Evolutionary conservation across 92 coral and sea anemone species (phyloP).

Genomic region (Blastomussa wellsi): DNA sequence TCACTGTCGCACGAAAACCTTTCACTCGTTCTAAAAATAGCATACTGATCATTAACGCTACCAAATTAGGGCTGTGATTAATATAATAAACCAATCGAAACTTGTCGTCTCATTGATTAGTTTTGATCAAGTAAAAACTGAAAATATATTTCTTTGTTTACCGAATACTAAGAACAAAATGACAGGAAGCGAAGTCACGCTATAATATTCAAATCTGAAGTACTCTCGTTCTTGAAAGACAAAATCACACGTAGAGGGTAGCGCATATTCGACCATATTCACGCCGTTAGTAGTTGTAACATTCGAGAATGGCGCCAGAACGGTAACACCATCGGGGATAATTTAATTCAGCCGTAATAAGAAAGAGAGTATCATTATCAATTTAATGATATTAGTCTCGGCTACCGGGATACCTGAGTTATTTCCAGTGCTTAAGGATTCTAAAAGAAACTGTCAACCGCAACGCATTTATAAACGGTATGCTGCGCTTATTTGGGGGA

Average conservation of each 20-base stretch:
- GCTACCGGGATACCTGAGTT: not conserved
- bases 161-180: not conserved
- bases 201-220: not conserved
- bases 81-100: not conserved
- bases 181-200: not conserved
- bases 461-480: not conserved
- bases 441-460: not conserved
- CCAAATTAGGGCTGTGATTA: not conserved
- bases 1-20: not conserved
- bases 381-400: not conserved
- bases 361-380: not conserved
- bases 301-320: not conserved
- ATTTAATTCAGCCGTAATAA: not conserved
- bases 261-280: not conserved
- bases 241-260: not conserved
- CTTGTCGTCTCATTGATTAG: not conserved
- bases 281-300: no score
- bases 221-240: not conserved
- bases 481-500: not conserved
- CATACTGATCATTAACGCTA: not conserved
- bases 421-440: not conserved
- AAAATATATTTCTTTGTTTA: not conserved
- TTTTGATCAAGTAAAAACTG: not conserved
- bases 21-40: not conserved
- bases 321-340: not conserved